Percentiles rank a stretch among this genome's conserved stretches.
These are phyloP conservation scores for Dinocampus coccinellae DNA, from an alignment of 2,888 invertebrate species.

Conservation along the genomic window DNA sequence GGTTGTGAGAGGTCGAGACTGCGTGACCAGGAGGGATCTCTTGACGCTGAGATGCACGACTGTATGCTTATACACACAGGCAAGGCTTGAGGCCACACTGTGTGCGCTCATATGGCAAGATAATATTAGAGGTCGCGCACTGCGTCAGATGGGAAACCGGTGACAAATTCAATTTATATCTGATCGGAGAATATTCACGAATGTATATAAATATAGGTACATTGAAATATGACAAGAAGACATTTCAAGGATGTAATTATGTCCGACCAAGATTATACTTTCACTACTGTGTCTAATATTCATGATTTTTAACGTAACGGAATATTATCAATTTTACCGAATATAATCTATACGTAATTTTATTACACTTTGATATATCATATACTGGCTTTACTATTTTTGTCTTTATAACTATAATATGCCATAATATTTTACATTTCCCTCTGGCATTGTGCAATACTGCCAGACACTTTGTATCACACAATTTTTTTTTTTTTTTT, in stretches of 20 bases:
- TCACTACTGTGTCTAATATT: not conserved
- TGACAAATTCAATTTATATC: conserved; percentile 48
- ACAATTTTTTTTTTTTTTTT: conserved; percentile 37
- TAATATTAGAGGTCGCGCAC: conserved; percentile 28
- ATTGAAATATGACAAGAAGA: too few relatives aligned
- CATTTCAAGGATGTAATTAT: not conserved
- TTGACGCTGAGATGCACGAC: conserved; percentile 36
- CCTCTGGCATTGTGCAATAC: not conserved
- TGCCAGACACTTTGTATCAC: conserved; percentile 25
- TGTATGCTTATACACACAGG: not conserved
- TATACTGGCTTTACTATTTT: not conserved
- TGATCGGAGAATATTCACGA: conserved; percentile 38
- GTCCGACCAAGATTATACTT: not conserved
- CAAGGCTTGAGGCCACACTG: conserved; percentile 23
- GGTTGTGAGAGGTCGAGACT: conserved; percentile 10
- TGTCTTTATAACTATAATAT: not conserved
- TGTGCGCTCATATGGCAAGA: conserved; percentile 22
- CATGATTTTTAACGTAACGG: too few relatives aligned
- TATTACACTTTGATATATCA: not conserved
- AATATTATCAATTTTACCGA: too few relatives aligned
- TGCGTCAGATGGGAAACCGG: conserved; percentile 21
- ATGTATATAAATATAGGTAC: not conserved
- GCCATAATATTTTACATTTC: conserved; percentile 1
- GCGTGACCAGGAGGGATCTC: conserved; percentile 30
- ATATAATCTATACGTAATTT: not conserved